Conservation (phyloP, 2,113 vertebrate species). For the Neodontobutis hainanensis region DNA sequence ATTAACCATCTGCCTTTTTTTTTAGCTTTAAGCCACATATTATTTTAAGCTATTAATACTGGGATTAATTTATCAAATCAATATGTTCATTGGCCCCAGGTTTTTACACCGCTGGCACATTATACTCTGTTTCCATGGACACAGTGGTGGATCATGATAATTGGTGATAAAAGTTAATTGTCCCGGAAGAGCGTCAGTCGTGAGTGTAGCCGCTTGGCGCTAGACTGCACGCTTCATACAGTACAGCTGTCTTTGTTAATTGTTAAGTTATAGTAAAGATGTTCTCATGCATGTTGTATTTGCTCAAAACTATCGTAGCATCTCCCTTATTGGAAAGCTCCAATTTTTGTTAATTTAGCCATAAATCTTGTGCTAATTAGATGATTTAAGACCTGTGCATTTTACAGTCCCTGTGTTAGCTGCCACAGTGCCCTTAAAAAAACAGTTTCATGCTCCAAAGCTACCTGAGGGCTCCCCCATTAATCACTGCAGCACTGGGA, state of each 20-base stretch:
- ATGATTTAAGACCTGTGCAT: slow-evolving; percentile 5
- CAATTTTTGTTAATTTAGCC: neutral
- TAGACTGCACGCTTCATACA: neutral
- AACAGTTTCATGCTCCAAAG: slow-evolving; percentile 1
- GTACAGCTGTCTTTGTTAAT: neutral
- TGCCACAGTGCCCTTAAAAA: neutral
- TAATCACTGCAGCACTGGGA: neutral
- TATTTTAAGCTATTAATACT: slow-evolving; percentile 1
- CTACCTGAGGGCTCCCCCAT: slow-evolving; percentile 3
- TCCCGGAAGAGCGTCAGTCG: neutral
- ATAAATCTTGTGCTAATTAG: slow-evolving; percentile 9
- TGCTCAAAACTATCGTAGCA: slow-evolving; percentile 2
- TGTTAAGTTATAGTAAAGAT: neutral
- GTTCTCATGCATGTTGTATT: neutral
- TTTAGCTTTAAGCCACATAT: neutral
- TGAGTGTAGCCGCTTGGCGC: neutral
- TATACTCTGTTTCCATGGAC: neutral
- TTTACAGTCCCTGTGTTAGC: neutral
- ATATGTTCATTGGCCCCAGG: slow-evolving; percentile 8
- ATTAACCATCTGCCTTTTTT: slow-evolving; percentile 4
- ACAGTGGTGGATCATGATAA: slow-evolving; percentile 5
- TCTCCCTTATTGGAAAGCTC: neutral
- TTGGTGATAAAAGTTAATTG: slow-evolving; percentile 12
- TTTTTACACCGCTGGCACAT: neutral
- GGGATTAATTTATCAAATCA: slow-evolving; percentile 7